phyloP scores from a whole-genome alignment of 1,140 invertebrate species.

The Drosophila ercepeae region DNA sequence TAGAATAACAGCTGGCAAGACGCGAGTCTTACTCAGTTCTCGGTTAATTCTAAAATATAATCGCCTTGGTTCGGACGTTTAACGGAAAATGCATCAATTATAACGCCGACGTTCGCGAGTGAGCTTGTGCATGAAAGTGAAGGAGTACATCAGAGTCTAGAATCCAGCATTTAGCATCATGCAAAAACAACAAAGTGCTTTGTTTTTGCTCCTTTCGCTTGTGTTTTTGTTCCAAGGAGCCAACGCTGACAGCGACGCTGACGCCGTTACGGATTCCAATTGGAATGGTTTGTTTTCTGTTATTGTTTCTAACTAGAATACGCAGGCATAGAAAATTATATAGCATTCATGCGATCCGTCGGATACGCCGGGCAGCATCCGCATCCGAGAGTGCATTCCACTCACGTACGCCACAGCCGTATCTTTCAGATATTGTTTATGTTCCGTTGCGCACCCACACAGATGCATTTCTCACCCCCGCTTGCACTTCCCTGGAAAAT shows the following conservation, averaged over 20 bases:
- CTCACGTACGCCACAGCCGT: constrained; percentile 2
- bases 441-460: constrained; percentile 16
- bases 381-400: constrained; percentile 13
- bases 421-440: constrained; percentile 48
- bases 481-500: neutral
- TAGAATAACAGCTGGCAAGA: neutral
- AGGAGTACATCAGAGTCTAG: neutral
- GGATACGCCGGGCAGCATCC: neutral
- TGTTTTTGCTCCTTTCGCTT: constrained; percentile 30
- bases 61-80: neutral
- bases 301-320: constrained; percentile 1
- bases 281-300: constrained; percentile 58
- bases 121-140: constrained; percentile 4
- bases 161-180: constrained; percentile 16
- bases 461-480: neutral
- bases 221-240: constrained; percentile 61
- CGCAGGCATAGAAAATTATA: constrained; percentile 40
- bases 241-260: constrained; percentile 12
- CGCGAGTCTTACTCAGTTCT: neutral
- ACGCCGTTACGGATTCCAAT: constrained; percentile 40
- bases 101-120: constrained; percentile 22
- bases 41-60: neutral
- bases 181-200: constrained; percentile 38
- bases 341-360: constrained; percentile 23
- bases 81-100: constrained; percentile 23